Evolutionary conservation across 2,113 vertebrate species (phyloP).

Genomic region (Charina bottae): DNA sequence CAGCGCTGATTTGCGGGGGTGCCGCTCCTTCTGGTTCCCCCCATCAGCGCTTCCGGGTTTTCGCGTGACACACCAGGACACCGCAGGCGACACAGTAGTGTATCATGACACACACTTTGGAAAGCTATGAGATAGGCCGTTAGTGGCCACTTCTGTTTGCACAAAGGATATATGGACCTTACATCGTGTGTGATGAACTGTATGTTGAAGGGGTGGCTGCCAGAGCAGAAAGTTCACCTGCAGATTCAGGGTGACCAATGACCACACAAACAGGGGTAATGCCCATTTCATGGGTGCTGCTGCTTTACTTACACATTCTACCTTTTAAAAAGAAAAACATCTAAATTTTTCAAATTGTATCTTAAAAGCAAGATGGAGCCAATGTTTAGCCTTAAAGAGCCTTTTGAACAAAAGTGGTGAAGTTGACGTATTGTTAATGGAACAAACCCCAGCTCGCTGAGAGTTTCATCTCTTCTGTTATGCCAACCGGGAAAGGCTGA

Average conservation of each 20-base stretch:
- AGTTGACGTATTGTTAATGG: constrained; percentile 44
- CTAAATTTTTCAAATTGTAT: constrained; percentile 14
- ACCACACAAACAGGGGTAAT: not conserved
- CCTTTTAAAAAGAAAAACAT: constrained; percentile 16
- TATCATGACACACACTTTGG: too few relatives aligned
- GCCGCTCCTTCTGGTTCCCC: too few relatives aligned
- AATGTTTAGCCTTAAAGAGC: constrained; percentile 29
- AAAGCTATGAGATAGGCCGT: not conserved
- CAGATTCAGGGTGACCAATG: not conserved
- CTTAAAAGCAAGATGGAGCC: constrained; percentile 29
- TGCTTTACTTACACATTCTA: not conserved
- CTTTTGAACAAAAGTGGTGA: constrained; percentile 27
- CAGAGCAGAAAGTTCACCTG: not conserved
- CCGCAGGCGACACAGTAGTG: too few relatives aligned
- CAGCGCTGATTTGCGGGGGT: too few relatives aligned
- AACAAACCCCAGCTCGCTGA: constrained; percentile 43
- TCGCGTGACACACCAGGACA: too few relatives aligned
- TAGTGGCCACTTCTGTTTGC: not conserved
- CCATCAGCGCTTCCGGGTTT: too few relatives aligned
- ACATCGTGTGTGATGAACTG: not conserved
- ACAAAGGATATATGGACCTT: not conserved
- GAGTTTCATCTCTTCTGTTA: constrained; percentile 42
- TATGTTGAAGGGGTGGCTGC: not conserved
- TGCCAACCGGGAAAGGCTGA: constrained; percentile 38
- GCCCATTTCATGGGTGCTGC: too few relatives aligned